These are phyloP conservation scores for Octodon degus DNA, from an alignment of 2,113 vertebrate genomes.

Conservation along the genomic window DNA sequence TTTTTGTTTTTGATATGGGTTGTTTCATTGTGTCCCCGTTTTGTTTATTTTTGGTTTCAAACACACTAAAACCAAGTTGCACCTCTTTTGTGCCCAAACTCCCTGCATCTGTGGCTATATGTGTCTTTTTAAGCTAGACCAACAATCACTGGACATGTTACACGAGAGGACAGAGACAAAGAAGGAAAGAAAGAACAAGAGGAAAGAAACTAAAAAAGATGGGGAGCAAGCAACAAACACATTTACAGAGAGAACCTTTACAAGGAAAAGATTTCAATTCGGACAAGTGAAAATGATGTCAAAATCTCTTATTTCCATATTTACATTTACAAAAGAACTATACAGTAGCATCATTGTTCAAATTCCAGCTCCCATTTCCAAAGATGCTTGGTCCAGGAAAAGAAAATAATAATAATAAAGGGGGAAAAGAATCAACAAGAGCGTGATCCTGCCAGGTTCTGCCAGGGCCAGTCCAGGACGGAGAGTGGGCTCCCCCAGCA, in stretches of 20 bases:
- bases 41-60: slow-evolving; percentile 85
- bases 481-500: background rate
- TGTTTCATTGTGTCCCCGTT: slow-evolving; percentile 58
- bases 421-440: slow-evolving; percentile 53
- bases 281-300: slow-evolving; percentile 89
- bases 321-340: slow-evolving; percentile 87
- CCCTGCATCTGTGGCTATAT: slow-evolving; percentile 83
- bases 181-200: slow-evolving; percentile 44
- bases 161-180: slow-evolving; percentile 70
- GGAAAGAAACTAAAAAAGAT: slow-evolving; percentile 80
- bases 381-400: slow-evolving; percentile 75
- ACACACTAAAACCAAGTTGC: slow-evolving; percentile 84
- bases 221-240: slow-evolving; percentile 78
- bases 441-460: slow-evolving; percentile 42
- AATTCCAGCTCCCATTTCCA: slow-evolving; percentile 78
- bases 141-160: slow-evolving; percentile 87
- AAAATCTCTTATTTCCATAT: slow-evolving; percentile 89
- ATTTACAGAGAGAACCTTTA: slow-evolving; percentile 84
- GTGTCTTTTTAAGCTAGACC: slow-evolving; percentile 85
- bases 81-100: slow-evolving; percentile 84
- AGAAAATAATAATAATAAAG: slow-evolving; percentile 46
- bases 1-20: slow-evolving; percentile 78
- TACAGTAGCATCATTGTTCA: slow-evolving; percentile 73
- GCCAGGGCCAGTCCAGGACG: background rate
- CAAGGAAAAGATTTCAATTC: slow-evolving; percentile 84